Conservation (phyloP, 2,113 vertebrate genomes). For the Megaceryle torquata region DNA sequence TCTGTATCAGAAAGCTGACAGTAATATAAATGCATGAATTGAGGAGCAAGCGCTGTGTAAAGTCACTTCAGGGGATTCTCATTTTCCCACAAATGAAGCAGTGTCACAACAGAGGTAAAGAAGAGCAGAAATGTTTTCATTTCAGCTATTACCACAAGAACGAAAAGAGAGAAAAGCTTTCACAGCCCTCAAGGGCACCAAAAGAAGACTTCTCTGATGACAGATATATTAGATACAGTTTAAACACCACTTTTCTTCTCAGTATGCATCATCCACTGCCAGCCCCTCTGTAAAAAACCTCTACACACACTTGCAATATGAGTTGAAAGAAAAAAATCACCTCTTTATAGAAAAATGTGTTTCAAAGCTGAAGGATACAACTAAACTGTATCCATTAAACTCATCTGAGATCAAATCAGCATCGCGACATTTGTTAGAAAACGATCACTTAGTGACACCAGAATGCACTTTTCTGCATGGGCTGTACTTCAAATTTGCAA, state of each 20-base stretch:
- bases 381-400: not conserved
- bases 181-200: not conserved
- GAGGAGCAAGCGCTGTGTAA: not conserved
- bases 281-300: not conserved
- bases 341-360: not conserved
- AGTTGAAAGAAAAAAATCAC: conserved; percentile 21
- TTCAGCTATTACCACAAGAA: not conserved
- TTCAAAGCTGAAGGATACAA: not conserved
- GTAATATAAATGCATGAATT: not conserved
- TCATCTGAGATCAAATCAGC: conserved; percentile 2
- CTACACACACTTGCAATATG: fast-evolving
- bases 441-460: not conserved
- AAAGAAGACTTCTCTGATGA: not conserved
- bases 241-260: not conserved
- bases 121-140: not conserved
- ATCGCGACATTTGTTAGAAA: not conserved
- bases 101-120: not conserved
- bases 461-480: not conserved
- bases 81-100: not conserved
- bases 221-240: not conserved
- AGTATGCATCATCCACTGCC: not conserved
- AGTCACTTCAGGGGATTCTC: not conserved
- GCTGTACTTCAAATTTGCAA: not conserved
- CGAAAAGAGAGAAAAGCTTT: not conserved
- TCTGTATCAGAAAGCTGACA: not conserved